These are phyloP conservation scores for Melieria omissa DNA, from an alignment of 2,888 invertebrate genomes.

Conservation along the genomic window DNA sequence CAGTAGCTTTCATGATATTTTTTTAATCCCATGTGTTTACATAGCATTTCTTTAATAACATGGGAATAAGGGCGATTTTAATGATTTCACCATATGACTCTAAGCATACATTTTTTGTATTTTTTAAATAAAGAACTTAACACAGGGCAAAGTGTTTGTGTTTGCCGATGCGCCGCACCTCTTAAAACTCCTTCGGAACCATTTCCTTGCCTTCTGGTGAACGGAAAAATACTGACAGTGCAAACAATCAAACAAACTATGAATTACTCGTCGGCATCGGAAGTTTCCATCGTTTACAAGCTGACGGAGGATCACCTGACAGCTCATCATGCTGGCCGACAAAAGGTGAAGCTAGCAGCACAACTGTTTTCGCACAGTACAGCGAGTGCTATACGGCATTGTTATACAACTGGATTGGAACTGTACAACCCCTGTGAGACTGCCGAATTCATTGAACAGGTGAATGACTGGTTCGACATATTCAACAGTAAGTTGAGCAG, in stretches of 20 bases:
- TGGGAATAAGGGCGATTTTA: too few species aligned
- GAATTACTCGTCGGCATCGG: conserved; percentile 2
- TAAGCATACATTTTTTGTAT: conserved; percentile 10
- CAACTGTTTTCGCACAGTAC: conserved; percentile 29
- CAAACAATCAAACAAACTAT: conserved; percentile 25
- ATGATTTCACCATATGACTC: neutral
- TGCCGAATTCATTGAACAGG: conserved; percentile 29
- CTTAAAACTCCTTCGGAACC: conserved; percentile 43
- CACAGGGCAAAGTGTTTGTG: conserved; percentile 35
- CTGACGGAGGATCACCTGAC: conserved; percentile 28
- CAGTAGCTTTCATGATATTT: too few species aligned
- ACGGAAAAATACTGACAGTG: conserved; percentile 23
- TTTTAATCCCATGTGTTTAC: too few species aligned
- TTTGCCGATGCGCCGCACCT: conserved; percentile 40
- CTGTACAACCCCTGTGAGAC: conserved; percentile 19
- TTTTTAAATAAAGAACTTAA: conserved; percentile 22
- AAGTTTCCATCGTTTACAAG: conserved; percentile 24
- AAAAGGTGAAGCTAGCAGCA: conserved; percentile 37
- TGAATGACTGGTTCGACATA: conserved; percentile 29
- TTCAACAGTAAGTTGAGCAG: neutral
- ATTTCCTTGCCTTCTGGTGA: conserved; percentile 40
- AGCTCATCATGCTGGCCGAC: conserved; percentile 20
- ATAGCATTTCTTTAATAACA: too few species aligned
- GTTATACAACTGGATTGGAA: conserved; percentile 2
- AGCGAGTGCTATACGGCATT: conserved; percentile 26